Evolutionary conservation across 1,140 invertebrate species (phyloP).

Genomic region (Leptinotarsa undecemlineata): DNA sequence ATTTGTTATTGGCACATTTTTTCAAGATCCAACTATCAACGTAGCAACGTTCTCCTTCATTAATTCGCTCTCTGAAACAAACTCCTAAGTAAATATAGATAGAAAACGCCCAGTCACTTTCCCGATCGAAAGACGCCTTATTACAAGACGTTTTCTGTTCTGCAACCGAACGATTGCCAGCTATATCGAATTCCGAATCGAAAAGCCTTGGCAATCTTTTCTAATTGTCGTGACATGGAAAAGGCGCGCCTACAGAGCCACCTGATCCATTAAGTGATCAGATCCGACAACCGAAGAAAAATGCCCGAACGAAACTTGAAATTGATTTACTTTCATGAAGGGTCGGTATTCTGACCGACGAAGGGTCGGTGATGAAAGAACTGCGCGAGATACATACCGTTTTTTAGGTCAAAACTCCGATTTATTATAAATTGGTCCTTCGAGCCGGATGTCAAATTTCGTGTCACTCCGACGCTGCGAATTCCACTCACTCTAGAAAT

Average conservation of each 20-base stretch:
- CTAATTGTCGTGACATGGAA: constrained; percentile 44
- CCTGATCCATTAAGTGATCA: constrained; percentile 43
- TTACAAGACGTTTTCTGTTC: background rate
- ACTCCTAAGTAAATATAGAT: background rate
- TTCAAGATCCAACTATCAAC: too few relatives aligned
- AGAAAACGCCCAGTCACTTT: constrained; percentile 3
- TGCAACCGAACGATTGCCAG: background rate
- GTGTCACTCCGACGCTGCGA: too few relatives aligned
- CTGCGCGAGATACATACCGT: background rate
- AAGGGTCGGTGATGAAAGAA: background rate
- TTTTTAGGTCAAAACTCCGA: background rate
- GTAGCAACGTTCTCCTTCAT: too few relatives aligned
- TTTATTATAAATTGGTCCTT: background rate
- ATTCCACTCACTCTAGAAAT: background rate
- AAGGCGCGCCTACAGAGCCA: constrained; percentile 39
- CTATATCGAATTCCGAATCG: too few relatives aligned
- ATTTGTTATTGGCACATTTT: too few relatives aligned
- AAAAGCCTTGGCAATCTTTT: constrained; percentile 28
- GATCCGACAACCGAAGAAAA: background rate
- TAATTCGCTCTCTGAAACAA: too few relatives aligned
- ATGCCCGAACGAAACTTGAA: background rate
- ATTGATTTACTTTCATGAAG: too few relatives aligned
- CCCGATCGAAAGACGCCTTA: background rate
- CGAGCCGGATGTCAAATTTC: background rate
- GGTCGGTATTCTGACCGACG: too few relatives aligned